Evolutionary conservation across 2,797 vertebrate genomes (phyloP), one percentile per base, ranked within the genome.

Genomic region (Sarcophilus harrisii): DNA sequence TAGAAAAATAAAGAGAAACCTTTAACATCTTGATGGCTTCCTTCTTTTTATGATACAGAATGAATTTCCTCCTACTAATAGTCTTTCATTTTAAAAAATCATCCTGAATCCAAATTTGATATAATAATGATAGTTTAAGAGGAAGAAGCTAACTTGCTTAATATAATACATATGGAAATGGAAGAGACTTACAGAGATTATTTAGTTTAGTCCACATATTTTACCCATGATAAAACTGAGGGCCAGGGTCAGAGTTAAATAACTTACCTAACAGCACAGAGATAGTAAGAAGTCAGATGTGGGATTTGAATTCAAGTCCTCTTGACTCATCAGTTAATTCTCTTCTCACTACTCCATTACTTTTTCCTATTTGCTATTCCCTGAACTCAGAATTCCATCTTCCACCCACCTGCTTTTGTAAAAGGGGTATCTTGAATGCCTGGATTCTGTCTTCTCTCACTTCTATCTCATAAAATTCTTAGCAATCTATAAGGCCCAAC

Each of bases 31-130:
- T 16, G 27, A 16, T 12, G 6, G 21, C 54, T 66, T 87, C 14
- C n/a, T 59, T 92, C 93, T 57, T 94, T 21, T 94, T 3, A 8
- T 16, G 21, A 57, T 10, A 92, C 93, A 94, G 91, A 30, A 66
- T 55, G 21, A 32, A 66, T 95, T 97, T 94, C 38, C 89, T 92
- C 59, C 93, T 87, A 59, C 54, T 95, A 30, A 45, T 32, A 91
- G 9, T 89, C 90, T 93, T 14, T 94, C 58, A 45, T 95, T 95
- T 92, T 6, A 58, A 95, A 96, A 95, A 87, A 66, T 45, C 91
- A 96, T 49, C 92, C 11, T 54, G 58, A 54, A n/a, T n/a, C 32
- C 94, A 29, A 91, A 92, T 95, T 94, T 95, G 21, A 9, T 81
- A 81, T 45, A 81, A 81, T 27, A 45, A 45, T 45, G 21, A 24